Percentiles rank a stretch among this genome's conserved stretches.
Evolutionary conservation across 1,140 invertebrate genomes (phyloP).

Genomic region (Bombus breviceps): DNA sequence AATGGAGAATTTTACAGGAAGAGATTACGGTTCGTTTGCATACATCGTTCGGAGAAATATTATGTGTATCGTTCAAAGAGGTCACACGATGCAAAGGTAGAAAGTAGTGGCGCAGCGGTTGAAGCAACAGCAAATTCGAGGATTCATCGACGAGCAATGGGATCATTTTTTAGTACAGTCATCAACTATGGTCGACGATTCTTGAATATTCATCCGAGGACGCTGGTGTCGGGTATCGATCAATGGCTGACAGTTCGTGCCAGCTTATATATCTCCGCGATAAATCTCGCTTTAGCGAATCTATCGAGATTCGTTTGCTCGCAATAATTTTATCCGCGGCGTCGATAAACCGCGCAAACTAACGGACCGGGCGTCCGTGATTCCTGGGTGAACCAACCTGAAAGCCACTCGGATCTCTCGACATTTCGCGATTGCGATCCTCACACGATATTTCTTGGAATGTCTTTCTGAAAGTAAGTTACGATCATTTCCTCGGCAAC

Average conservation of each 20-base stretch:
- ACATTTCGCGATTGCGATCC: neutral
- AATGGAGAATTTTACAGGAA: neutral
- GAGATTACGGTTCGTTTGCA: neutral
- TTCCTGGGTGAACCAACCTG: neutral
- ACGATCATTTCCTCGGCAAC: neutral
- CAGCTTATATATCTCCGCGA: slow-evolving; percentile 25
- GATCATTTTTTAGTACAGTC: slow-evolving; percentile 28
- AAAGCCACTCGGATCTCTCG: neutral
- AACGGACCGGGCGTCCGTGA: neutral
- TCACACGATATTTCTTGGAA: neutral
- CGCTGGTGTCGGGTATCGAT: neutral
- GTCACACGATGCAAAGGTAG: neutral
- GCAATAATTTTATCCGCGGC: slow-evolving; percentile 28
- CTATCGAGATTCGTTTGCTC: slow-evolving; percentile 32
- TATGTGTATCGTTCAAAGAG: neutral
- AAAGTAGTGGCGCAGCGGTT: neutral
- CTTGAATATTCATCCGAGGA: slow-evolving; percentile 12
- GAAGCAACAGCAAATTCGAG: slow-evolving; percentile 5
- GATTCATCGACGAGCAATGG: slow-evolving; percentile 3
- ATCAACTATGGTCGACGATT: neutral
- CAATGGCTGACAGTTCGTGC: slow-evolving; percentile 15
- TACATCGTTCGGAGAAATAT: neutral
- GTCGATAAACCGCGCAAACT: neutral
- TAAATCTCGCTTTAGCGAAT: slow-evolving; percentile 29
- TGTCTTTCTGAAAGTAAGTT: too few relatives aligned